Base-by-base conservation (phyloP, 2,888 invertebrate species). In the Drosophila putrida region DNA sequence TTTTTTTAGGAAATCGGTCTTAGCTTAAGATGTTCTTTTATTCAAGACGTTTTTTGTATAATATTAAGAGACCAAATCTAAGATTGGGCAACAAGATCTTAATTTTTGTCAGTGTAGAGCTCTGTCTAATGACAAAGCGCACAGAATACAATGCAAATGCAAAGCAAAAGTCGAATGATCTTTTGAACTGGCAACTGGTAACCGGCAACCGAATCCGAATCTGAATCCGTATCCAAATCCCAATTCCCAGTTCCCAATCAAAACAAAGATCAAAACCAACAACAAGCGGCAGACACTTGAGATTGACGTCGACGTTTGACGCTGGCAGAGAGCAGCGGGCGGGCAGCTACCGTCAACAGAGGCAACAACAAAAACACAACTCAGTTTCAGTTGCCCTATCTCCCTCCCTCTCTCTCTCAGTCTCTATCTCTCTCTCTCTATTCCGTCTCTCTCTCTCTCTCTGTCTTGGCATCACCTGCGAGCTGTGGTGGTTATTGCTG, bases 231-330 rank as follows among this genome's bases (percentile, higher is more conserved):
- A 57, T 51, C 66, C 67, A 20, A 61, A 60, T 50, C 53, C 57
- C 53, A 64, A 62, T 39, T 20, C 20, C 20, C 20, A 20, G 20
- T 20, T 20, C 60, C 76, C 75, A 80, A 87, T 87, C 89, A 89
- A 78, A 88, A 88, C 82, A 85, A 81, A 78, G 87, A 88, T 86
- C 71, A 81, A 78, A 75, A 71, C 68, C 68, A 75, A 72, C 71
- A 68, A 57, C 80, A 70, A 61, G 57, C 69, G 20, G 59, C 69
- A 75, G 43, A 62, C 78, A 80, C 80, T 80, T 77, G 73, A 73
- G 57, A 46, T 66, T 35, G 53, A 53, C 57, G 66, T 43, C 39
- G 61, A 39, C 70, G 41, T 36, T 10, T 6, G 35, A 28, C 50
- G 55, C 15, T 28, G 33, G 49, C 58, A 33, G 64, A 61, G 70